Evolutionary conservation across 1,140 invertebrate genomes (phyloP).

Genomic region (Sweltsa coloradensis): DNA sequence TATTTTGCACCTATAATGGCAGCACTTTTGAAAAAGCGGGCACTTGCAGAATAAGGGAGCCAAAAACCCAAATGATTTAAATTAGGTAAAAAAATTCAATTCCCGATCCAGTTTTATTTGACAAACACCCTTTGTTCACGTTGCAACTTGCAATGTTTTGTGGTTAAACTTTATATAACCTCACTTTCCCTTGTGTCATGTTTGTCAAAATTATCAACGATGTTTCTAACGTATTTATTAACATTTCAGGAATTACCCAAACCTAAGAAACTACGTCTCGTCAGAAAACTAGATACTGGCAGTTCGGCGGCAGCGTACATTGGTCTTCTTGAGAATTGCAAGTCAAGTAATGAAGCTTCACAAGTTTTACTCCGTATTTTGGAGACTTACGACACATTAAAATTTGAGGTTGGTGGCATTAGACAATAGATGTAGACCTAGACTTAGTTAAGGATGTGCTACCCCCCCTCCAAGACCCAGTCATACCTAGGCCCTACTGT

Average conservation of each 20-base stretch:
- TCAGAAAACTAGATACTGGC: conserved; percentile 36
- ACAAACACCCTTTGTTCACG: neutral
- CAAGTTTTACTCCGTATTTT: conserved; percentile 59
- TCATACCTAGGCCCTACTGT: no score
- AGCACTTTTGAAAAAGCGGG: conserved; percentile 64
- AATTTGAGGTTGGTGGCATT: conserved; percentile 39
- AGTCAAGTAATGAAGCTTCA: conserved; percentile 60
- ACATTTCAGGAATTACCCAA: conserved; percentile 35
- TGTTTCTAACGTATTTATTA: no score
- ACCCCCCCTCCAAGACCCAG: no score
- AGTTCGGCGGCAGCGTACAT: conserved; percentile 50
- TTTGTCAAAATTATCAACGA: neutral
- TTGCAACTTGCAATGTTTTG: no score
- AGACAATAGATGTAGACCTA: no score
- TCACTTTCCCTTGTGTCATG: neutral
- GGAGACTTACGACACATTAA: conserved; percentile 57
- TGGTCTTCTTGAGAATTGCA: conserved; percentile 54
- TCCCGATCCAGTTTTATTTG: no score
- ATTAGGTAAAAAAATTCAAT: conserved; percentile 44
- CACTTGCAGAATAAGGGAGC: conserved; percentile 62
- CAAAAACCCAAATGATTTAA: no score
- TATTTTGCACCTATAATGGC: no score
- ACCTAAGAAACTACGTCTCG: conserved; percentile 54
- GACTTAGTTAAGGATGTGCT: no score
- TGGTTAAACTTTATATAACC: neutral